Evolutionary conservation across 1,140 invertebrate species (phyloP).

Genomic region (Megathymus violae): DNA sequence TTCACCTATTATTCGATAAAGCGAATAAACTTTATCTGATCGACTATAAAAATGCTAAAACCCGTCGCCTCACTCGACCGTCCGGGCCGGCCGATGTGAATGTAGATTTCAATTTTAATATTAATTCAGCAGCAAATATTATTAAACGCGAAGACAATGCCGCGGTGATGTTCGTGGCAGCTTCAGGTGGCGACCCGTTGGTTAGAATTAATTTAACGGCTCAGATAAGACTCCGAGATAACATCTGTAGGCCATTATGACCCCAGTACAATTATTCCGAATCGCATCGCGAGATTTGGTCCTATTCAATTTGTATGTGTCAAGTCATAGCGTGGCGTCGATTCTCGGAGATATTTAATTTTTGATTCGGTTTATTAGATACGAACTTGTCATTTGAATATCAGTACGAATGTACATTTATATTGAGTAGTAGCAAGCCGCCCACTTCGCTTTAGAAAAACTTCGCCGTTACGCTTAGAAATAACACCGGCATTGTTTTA

Average conservation of each 20-base stretch:
- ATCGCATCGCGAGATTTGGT: slow-evolving; percentile 40
- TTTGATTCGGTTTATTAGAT: too few relatives aligned
- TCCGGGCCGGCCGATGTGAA: neutral
- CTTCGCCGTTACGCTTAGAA: too few relatives aligned
- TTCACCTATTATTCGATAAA: neutral
- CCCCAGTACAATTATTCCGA: slow-evolving; percentile 60
- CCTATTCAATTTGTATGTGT: slow-evolving; percentile 38
- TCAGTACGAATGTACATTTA: too few relatives aligned
- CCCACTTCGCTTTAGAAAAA: too few relatives aligned
- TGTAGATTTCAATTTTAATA: slow-evolving; percentile 26
- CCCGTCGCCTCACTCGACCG: neutral
- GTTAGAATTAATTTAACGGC: slow-evolving; percentile 59
- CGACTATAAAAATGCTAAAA: slow-evolving; percentile 23
- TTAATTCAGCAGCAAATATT: slow-evolving; percentile 25
- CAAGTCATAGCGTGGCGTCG: neutral
- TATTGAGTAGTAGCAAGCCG: too few relatives aligned
- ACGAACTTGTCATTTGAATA: too few relatives aligned
- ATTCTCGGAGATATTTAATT: too few relatives aligned
- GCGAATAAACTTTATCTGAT: slow-evolving; percentile 14
- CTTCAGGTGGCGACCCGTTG: slow-evolving; percentile 50
- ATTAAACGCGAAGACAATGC: slow-evolving; percentile 4
- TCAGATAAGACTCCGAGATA: slow-evolving; percentile 51
- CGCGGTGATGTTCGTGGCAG: neutral
- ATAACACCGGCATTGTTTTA: too few relatives aligned
- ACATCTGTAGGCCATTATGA: slow-evolving; percentile 52